These are phyloP conservation scores for Scleropages formosus DNA, from an alignment of 2,797 vertebrate genomes.

Conservation along the genomic window DNA sequence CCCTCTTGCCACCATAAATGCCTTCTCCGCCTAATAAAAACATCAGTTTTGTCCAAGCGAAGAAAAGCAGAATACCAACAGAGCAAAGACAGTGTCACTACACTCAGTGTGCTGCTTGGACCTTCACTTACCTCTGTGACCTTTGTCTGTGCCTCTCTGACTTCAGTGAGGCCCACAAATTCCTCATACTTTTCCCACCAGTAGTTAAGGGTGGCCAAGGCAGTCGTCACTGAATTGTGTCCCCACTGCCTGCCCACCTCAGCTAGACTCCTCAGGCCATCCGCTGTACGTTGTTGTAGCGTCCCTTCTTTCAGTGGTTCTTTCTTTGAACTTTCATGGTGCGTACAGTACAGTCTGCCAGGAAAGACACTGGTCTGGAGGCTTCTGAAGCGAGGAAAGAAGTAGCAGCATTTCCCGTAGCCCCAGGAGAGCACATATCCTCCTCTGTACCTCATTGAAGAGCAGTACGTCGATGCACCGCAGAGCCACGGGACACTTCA, in stretches of 20 bases:
- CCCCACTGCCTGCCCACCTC: slow-evolving; percentile 70
- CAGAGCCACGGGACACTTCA: slow-evolving; percentile 10
- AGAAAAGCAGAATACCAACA: not conserved
- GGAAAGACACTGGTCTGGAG: slow-evolving; percentile 47
- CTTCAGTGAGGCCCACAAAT: slow-evolving; percentile 91
- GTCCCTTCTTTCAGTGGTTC: slow-evolving; percentile 54
- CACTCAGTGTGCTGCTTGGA: not conserved
- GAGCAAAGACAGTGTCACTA: not conserved
- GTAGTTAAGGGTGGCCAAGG: slow-evolving; percentile 63
- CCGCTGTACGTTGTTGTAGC: slow-evolving; percentile 50
- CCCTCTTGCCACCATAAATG: slow-evolving; percentile 93
- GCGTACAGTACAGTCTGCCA: slow-evolving; percentile 67
- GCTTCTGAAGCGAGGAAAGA: slow-evolving; percentile 44
- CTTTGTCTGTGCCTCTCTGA: slow-evolving; percentile 84
- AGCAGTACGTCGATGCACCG: not conserved
- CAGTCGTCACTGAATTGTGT: slow-evolving; percentile 62
- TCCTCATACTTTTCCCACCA: slow-evolving; percentile 94
- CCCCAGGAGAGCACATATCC: slow-evolving; percentile 54
- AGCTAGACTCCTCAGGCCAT: slow-evolving; percentile 61
- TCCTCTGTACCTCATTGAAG: slow-evolving; percentile 64
- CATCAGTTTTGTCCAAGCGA: not conserved
- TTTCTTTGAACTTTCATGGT: slow-evolving; percentile 52
- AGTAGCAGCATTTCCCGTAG: slow-evolving; percentile 57
- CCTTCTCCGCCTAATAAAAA: slow-evolving; percentile 80
- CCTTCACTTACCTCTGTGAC: slow-evolving; percentile 83